These are phyloP conservation scores for Grantiella picta DNA, from an alignment of 2,113 vertebrate species.

Conservation along the genomic window DNA sequence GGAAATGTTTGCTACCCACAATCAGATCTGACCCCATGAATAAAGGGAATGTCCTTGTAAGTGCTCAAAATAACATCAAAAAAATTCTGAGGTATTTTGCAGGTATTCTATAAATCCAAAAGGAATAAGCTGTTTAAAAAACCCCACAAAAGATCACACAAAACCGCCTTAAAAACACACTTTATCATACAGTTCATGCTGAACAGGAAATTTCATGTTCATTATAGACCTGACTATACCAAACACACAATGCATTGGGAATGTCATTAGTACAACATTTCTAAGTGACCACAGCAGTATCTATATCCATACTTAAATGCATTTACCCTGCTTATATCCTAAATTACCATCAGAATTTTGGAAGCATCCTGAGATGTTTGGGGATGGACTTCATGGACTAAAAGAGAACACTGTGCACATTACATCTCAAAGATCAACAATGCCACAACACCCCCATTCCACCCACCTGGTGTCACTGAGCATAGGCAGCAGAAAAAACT, in stretches of 20 bases:
- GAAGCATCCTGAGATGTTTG: not conserved
- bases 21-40: not conserved
- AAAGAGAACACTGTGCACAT: not conserved
- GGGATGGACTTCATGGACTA: not conserved
- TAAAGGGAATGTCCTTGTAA: not conserved
- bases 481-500: rapidly evolving
- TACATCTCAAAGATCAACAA: not conserved
- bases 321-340: not conserved
- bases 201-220: not conserved
- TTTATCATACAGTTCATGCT: not conserved
- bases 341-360: not conserved
- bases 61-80: not conserved
- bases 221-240: not conserved
- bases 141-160: not conserved
- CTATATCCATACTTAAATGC: not conserved
- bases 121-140: not conserved
- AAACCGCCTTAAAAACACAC: not conserved
- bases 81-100: not conserved
- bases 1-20: not conserved
- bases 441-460: not conserved
- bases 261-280: not conserved
- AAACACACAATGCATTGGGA: not conserved
- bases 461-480: not conserved
- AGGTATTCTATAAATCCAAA: not conserved
- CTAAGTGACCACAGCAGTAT: not conserved